phyloP scores from a whole-genome alignment of 2,113 vertebrate species.

The Thalassoma bifasciatum region DNA sequence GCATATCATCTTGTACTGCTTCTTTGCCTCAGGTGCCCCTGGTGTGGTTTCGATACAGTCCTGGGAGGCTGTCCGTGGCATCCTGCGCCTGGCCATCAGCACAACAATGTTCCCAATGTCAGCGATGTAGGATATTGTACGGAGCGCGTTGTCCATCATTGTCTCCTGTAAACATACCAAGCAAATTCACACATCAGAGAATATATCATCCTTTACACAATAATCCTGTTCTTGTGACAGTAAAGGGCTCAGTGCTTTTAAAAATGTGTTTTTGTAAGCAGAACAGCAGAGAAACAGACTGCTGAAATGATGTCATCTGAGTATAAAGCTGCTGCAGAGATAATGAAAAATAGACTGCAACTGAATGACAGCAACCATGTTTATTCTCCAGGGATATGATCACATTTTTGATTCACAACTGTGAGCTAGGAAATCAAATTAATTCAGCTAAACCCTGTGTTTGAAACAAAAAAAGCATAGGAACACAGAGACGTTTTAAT shows the following conservation, averaged over 20 bases:
- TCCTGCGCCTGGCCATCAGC: conserved; percentile 95
- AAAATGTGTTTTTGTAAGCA: neutral
- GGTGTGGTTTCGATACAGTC: conserved; percentile 97
- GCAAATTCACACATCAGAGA: conserved; percentile 5
- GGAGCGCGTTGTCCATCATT: conserved; percentile 98
- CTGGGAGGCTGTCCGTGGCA: conserved; percentile 94
- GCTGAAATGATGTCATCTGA: neutral
- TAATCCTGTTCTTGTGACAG: neutral
- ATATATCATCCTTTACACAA: conserved; percentile 6
- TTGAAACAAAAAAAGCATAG: neutral
- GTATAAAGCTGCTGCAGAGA: neutral
- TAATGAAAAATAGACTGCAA: neutral
- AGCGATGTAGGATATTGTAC: conserved; percentile 98
- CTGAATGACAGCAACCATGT: neutral
- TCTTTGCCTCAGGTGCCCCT: conserved; percentile 92
- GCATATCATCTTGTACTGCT: conserved; percentile 99
- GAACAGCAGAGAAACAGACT: neutral
- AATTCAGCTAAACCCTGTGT: neutral
- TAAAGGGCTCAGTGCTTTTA: neutral
- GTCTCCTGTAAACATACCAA: conserved; percentile 85
- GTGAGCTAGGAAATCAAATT: neutral
- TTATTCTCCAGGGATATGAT: neutral
- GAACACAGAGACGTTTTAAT: neutral
- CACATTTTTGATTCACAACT: conserved; percentile 5
- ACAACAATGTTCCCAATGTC: conserved; percentile 98